Base-by-base conservation (phyloP, 2,797 vertebrate genomes). In the Pipistrellus pipistrellus region DNA sequence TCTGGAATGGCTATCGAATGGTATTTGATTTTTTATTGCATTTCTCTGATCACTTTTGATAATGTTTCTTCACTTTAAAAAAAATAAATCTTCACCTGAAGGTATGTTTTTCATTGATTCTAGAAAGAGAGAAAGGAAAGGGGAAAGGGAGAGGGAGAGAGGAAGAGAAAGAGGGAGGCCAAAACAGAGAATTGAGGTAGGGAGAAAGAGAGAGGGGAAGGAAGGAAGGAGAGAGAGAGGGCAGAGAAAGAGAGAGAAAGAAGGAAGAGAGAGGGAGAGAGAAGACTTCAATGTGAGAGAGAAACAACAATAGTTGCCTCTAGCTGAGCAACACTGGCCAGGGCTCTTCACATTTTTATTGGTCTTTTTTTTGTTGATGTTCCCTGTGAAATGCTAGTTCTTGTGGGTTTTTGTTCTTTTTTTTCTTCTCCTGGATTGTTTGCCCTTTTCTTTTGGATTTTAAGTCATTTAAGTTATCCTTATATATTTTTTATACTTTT, bases 371-470 rank as follows among this genome's bases (percentile, higher is more conserved):
- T 76, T 57, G 18, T 4, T 27, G 25, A 6, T 41, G 25, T 27
- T 59, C 4, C 66, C n/a, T 68, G 21, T 88, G 71, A 87, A 87
- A 72, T 66, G n/a, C n/a, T 83, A 62, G 7, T 53, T 86, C 25
- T 25, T 88, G 25, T 23, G 20, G 18, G 0, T 2, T 69, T 75
- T 48, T 59, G 8, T 44, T 44, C 4, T 44, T 44, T 11, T 11
- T 44, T 44, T 18, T 13, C 8, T 48, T 13, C 14, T 69, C 69
- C 21, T 78, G 64, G 44, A 20, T 88, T 77, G 25, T 85, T 75
- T 90, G 4, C 85, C 10, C 15, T 71, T 95, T 82, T 69, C 32
- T 69, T 90, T 46, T 71, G 44, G 14, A 90, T 90, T 95, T n/a
- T n/a, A n/a, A n/a, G n/a, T n/a, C n/a, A n/a, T n/a, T 85, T 75